Percentiles rank a stretch among this genome's conserved stretches.
Conservation (phyloP, 2,797 vertebrate species). For the Sebastes paucispinis region DNA sequence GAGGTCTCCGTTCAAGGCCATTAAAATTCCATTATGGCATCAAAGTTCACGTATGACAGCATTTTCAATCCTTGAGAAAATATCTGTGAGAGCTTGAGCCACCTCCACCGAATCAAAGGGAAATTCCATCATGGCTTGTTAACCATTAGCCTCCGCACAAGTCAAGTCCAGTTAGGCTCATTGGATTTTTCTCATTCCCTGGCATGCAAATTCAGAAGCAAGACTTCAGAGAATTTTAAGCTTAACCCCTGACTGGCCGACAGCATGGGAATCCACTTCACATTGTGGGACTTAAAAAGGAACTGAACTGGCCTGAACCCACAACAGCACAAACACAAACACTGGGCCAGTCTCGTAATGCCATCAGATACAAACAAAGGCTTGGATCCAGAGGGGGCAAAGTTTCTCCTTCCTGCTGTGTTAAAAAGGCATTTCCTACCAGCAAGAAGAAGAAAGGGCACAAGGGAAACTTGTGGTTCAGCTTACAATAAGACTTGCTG, state of each 20-base stretch:
- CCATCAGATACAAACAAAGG: constrained; percentile 65
- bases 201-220: constrained; percentile 59
- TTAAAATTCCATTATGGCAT: constrained; percentile 45
- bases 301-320: constrained; percentile 23
- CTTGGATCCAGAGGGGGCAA: constrained; percentile 24
- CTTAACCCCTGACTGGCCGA: constrained; percentile 54
- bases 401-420: constrained; percentile 65
- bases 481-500: constrained; percentile 20
- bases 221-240: constrained; percentile 55
- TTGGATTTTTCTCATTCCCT: constrained; percentile 66
- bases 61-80: constrained; percentile 42
- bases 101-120: constrained; percentile 48
- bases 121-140: constrained; percentile 64
- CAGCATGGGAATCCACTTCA: constrained; percentile 19
- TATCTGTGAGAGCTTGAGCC: constrained; percentile 28
- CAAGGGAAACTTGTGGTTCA: constrained; percentile 33
- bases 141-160: constrained; percentile 63
- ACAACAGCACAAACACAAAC: constrained; percentile 45
- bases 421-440: constrained; percentile 72
- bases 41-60: constrained; percentile 30
- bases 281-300: neutral
- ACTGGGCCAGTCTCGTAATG: constrained; percentile 55
- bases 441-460: constrained; percentile 23
- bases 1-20: constrained; percentile 13
- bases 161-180: constrained; percentile 67